Evolutionary conservation across 2,113 vertebrate species (phyloP).

Genomic region (Microcebus tavaratra): DNA sequence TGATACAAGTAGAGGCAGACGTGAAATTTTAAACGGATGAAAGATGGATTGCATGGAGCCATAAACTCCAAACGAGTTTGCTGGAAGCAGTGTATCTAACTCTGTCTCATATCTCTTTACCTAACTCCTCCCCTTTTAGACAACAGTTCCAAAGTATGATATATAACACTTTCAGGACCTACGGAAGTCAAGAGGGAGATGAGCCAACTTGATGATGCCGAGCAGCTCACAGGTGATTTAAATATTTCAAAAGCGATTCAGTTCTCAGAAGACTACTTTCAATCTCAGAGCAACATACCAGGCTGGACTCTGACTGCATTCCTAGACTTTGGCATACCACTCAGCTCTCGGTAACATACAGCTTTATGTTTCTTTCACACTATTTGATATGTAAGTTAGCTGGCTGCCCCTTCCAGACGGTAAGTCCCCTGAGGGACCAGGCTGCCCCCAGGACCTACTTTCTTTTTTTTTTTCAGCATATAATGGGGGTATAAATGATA

Average conservation of each 20-base stretch:
- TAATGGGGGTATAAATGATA: no score
- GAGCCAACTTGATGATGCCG: background rate
- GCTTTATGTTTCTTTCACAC: background rate
- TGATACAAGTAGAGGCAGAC: background rate
- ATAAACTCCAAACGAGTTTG: background rate
- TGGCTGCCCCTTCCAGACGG: background rate
- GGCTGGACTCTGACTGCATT: background rate
- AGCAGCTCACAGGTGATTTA: background rate
- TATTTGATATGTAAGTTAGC: background rate
- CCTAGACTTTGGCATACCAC: background rate
- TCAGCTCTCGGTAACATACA: background rate
- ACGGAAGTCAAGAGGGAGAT: background rate
- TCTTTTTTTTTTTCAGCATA: background rate
- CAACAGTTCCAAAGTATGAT: background rate
- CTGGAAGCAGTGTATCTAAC: fast-evolving
- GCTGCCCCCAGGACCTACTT: background rate
- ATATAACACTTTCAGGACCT: background rate
- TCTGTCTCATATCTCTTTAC: background rate
- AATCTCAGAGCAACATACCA: background rate
- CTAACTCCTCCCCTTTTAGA: background rate
- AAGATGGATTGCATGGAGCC: background rate
- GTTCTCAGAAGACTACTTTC: background rate
- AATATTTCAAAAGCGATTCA: background rate
- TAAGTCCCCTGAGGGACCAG: background rate
- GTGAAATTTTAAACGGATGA: background rate